Percentiles rank a stretch among this genome's conserved stretches.
These are phyloP conservation scores for Papilio helenus DNA, from an alignment of 1,140 invertebrate genomes.

Conservation along the genomic window DNA sequence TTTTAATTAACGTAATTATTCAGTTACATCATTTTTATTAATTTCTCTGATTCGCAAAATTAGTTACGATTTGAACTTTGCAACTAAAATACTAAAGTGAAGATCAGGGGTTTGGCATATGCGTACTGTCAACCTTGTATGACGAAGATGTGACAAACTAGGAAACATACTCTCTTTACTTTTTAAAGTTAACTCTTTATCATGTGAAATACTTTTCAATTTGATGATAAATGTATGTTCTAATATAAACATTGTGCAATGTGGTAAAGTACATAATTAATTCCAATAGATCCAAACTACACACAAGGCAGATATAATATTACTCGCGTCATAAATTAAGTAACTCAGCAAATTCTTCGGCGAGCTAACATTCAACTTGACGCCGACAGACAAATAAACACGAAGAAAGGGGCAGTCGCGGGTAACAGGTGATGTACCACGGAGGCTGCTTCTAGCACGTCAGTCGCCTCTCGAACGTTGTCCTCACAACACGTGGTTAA, in stretches of 20 bases:
- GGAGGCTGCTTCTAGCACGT: constrained; percentile 24
- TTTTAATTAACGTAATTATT: constrained; percentile 13
- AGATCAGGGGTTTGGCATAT: neutral
- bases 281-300: neutral
- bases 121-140: neutral
- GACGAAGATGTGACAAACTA: neutral
- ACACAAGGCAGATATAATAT: neutral
- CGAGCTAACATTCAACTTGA: constrained; percentile 8
- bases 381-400: constrained; percentile 1
- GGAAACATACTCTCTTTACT: no score
- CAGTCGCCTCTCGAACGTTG: constrained; percentile 47
- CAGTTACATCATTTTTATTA: neutral
- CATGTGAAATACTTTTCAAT: no score
- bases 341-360: constrained; percentile 4
- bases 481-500: constrained; percentile 37
- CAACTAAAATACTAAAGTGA: neutral
- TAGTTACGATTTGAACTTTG: neutral
- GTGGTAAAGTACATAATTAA: no score
- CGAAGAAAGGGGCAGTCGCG: neutral
- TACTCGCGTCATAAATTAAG: constrained; percentile 17
- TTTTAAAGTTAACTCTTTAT: no score
- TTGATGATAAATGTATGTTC: no score
- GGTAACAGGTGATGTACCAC: constrained; percentile 26
- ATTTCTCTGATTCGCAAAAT: neutral
- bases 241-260: no score